These are phyloP conservation scores for Andrena dorsata DNA, from an alignment of 2,888 invertebrate species.

Conservation along the genomic window DNA sequence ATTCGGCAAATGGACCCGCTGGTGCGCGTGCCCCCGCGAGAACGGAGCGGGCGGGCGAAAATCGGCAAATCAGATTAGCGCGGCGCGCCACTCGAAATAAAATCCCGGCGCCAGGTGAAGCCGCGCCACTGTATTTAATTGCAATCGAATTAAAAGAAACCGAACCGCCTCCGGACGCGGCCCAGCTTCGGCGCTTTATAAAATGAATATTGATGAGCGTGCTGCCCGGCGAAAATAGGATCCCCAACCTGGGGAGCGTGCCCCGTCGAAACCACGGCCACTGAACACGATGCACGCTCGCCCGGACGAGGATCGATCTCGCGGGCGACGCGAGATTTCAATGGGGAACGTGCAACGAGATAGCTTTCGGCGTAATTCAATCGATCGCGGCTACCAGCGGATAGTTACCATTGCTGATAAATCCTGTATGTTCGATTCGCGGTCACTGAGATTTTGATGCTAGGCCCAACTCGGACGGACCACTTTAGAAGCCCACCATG, in stretches of 20 bases:
- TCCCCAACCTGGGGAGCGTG: not conserved
- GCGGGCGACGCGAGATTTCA: not conserved
- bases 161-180: not conserved
- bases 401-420: too few species aligned
- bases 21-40: not conserved
- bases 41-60: not conserved
- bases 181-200: not conserved
- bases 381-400: not conserved
- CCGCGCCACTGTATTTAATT: not conserved
- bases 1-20: constrained; percentile 25
- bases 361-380: not conserved
- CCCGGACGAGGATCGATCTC: constrained; percentile 3
- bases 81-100: not conserved
- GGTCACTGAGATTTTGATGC: too few species aligned
- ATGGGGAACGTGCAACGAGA: not conserved
- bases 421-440: too few species aligned
- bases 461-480: too few species aligned
- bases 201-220: constrained; percentile 10
- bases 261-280: not conserved
- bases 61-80: constrained; percentile 36
- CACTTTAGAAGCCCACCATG: too few species aligned
- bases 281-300: not conserved
- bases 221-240: not conserved
- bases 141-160: constrained; percentile 20
- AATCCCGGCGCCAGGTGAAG: not conserved